Conservation (phyloP, 2,888 invertebrate genomes). For the Rhabditoides inermis region DNA sequence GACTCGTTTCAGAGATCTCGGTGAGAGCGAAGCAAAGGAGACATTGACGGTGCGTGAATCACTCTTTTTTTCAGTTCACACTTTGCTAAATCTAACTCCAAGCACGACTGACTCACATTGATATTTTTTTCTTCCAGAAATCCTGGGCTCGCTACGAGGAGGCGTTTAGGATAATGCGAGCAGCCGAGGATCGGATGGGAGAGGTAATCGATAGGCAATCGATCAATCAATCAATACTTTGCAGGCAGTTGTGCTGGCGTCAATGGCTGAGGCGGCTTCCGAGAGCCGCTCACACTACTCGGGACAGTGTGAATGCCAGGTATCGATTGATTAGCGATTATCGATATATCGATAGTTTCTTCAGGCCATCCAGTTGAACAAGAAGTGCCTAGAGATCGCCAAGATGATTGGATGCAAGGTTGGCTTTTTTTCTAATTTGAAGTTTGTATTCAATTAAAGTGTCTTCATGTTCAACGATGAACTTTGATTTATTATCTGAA, state of each 20-base stretch:
- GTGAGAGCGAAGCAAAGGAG: slow-evolving; percentile 52
- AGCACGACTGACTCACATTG: no score
- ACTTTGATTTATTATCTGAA: no score
- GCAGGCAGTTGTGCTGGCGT: slow-evolving; percentile 40
- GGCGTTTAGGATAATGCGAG: slow-evolving; percentile 54
- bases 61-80: no score
- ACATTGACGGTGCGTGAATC: slow-evolving; percentile 47
- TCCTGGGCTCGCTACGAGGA: slow-evolving; percentile 56
- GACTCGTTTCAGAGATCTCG: no score
- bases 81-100: no score
- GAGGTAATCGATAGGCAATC: no score
- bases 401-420: slow-evolving; percentile 55
- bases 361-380: slow-evolving; percentile 49
- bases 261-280: slow-evolving; percentile 49
- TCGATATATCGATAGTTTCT: no score
- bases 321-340: no score
- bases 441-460: no score
- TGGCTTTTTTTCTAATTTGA: no score
- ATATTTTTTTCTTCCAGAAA: slow-evolving; percentile 52
- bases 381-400: slow-evolving; percentile 55
- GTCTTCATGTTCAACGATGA: no score
- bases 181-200: slow-evolving; percentile 55
- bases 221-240: no score
- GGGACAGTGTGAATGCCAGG: slow-evolving; percentile 52
- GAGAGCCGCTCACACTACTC: slow-evolving; percentile 45